phyloP scores from a whole-genome alignment of 2,797 vertebrate genomes.

The Helicolenus hilgendorfi region DNA sequence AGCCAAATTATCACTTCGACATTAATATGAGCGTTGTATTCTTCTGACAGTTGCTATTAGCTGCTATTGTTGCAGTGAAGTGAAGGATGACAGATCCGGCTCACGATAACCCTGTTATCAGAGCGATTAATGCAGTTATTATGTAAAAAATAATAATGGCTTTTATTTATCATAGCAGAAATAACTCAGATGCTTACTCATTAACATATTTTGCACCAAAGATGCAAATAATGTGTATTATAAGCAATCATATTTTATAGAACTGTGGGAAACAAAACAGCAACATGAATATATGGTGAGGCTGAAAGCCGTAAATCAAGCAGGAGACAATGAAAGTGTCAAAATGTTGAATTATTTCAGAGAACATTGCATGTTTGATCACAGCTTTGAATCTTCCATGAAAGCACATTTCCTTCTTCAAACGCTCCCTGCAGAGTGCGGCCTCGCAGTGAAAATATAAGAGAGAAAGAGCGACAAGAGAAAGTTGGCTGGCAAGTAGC shows the following conservation, averaged over 20 bases:
- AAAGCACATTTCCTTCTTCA: constrained; percentile 72
- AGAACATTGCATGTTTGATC: constrained; percentile 76
- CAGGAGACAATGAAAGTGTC: constrained; percentile 70
- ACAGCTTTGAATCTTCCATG: constrained; percentile 64
- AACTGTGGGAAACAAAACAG: not conserved
- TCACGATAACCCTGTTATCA: constrained; percentile 60
- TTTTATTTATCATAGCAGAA: constrained; percentile 62
- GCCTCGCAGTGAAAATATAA: constrained; percentile 56
- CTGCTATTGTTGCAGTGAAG: constrained; percentile 41
- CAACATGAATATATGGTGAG: constrained; percentile 58
- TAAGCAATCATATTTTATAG: constrained; percentile 39
- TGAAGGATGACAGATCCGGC: constrained; percentile 60
- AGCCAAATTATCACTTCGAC: constrained; percentile 12
- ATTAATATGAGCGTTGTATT: constrained; percentile 30
- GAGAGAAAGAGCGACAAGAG: constrained; percentile 64
- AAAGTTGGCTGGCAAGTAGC: constrained; percentile 74
- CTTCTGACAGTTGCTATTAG: constrained; percentile 45
- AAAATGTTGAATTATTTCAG: constrained; percentile 75
- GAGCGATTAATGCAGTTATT: constrained; percentile 59
- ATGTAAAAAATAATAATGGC: constrained; percentile 63
- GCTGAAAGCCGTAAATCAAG: constrained; percentile 70
- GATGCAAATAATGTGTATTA: constrained; percentile 20
- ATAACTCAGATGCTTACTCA: constrained; percentile 38
- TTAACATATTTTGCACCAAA: constrained; percentile 49
- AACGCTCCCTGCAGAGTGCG: constrained; percentile 67